phyloP scores from a whole-genome alignment of 2,888 invertebrate species.

The Aleiodes testaceus region DNA sequence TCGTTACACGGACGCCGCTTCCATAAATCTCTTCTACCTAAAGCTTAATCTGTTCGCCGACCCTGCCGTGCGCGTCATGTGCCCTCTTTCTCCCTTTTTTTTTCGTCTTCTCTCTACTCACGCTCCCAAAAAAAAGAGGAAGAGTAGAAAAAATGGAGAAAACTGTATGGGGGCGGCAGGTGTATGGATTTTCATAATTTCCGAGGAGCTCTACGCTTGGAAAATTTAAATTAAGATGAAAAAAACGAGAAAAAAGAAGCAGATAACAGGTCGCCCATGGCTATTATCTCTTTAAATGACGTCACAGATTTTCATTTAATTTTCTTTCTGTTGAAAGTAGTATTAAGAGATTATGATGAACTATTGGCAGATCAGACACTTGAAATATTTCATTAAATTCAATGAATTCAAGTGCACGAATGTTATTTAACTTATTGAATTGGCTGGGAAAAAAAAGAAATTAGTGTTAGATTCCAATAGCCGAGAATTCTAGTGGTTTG shows the following conservation, averaged over 20 bases:
- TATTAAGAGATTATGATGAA: background rate
- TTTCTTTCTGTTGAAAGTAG: slow-evolving; percentile 1
- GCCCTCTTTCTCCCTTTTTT: slow-evolving; percentile 19
- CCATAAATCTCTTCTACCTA: slow-evolving; percentile 67
- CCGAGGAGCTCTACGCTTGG: slow-evolving; percentile 34
- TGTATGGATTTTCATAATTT: slow-evolving; percentile 67
- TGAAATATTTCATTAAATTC: too few relatives aligned
- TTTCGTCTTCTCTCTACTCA: slow-evolving; percentile 36
- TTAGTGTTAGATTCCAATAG: background rate
- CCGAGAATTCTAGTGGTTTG: slow-evolving; percentile 1
- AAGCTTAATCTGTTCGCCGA: slow-evolving; percentile 69
- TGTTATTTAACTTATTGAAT: too few relatives aligned
- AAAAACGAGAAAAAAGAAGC: background rate
- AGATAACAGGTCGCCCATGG: too few relatives aligned
- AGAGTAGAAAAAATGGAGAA: slow-evolving; percentile 50
- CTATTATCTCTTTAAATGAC: background rate
- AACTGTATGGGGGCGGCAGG: slow-evolving; percentile 58
- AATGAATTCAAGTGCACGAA: too few relatives aligned
- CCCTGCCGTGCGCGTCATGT: slow-evolving; percentile 45
- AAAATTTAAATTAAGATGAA: background rate
- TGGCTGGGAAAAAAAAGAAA: background rate
- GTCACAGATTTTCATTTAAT: background rate
- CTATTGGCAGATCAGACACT: too few relatives aligned
- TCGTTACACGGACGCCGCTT: slow-evolving; percentile 64
- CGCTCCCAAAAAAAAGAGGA: slow-evolving; percentile 38